A percentile compares a stretch with the other conserved stretches of the same genome.
These are phyloP conservation scores for Saccostrea echinata DNA, from an alignment of 1,140 invertebrate genomes.

Conservation along the genomic window DNA sequence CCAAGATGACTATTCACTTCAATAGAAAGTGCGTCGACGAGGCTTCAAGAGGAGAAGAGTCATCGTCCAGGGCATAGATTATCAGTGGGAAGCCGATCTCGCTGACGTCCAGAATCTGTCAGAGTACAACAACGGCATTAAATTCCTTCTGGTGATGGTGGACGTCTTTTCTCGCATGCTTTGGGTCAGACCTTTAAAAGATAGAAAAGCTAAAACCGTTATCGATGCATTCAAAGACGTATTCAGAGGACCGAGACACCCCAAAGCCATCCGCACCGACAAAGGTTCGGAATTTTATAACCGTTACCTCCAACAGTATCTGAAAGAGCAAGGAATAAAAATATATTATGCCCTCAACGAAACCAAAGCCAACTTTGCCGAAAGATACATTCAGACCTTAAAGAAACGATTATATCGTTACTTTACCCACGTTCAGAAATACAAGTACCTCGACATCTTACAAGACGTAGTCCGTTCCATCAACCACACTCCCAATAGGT, in stretches of 20 bases:
- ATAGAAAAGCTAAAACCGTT: background rate
- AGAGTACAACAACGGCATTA: conserved; percentile 23
- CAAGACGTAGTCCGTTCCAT: conserved; percentile 41
- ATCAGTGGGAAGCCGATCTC: conserved; percentile 41
- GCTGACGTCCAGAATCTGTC: conserved; percentile 32
- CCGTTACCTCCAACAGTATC: conserved; percentile 34
- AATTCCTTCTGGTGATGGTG: conserved; percentile 35
- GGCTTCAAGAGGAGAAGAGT: conserved; percentile 14
- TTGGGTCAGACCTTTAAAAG: conserved; percentile 13
- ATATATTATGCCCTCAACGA: conserved; percentile 47
- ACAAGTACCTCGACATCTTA: conserved; percentile 44
- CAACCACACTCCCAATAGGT: conserved; percentile 52
- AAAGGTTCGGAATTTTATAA: conserved; percentile 41
- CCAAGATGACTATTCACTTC: conserved; percentile 38
- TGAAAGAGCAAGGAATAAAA: conserved; percentile 26
- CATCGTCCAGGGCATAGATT: conserved; percentile 24
- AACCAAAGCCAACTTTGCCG: conserved; percentile 45
- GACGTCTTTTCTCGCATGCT: conserved; percentile 49
- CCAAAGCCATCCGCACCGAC: conserved; percentile 37
- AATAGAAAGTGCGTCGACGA: conserved; percentile 35
- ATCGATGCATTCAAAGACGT: background rate
- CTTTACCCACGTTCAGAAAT: conserved; percentile 36
- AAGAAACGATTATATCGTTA: conserved; percentile 43
- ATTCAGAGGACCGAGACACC: background rate
- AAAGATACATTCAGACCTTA: conserved; percentile 45